A percentile compares a stretch with the other conserved stretches of the same genome.
These are phyloP conservation scores for Galerucella pusilla DNA, from an alignment of 2,888 invertebrate species.

Conservation along the genomic window DNA sequence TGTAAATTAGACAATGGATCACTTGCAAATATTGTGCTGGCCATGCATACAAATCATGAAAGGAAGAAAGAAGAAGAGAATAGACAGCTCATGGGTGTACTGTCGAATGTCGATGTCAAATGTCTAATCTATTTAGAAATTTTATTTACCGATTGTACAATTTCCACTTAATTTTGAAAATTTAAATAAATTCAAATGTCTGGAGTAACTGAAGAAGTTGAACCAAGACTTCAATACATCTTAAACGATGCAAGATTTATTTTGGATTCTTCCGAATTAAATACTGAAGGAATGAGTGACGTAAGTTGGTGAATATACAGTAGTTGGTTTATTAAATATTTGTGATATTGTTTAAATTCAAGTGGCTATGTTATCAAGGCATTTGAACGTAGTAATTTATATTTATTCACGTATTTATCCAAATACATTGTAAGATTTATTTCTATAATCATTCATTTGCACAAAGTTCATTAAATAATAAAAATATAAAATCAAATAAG, in stretches of 20 bases:
- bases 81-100: no score
- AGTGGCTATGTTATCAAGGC: no score
- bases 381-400: no score
- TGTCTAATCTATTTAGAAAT: slow-evolving; percentile 45
- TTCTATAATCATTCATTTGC: no score
- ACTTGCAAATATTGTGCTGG: no score
- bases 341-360: not conserved
- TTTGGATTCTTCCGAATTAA: slow-evolving; percentile 37
- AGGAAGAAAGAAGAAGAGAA: no score
- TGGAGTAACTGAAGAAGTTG: slow-evolving; percentile 30
- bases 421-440: no score
- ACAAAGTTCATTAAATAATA: no score
- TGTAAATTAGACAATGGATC: no score
- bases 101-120: slow-evolving; percentile 24
- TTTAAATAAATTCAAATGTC: slow-evolving; percentile 37
- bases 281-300: slow-evolving; percentile 41
- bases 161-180: slow-evolving; percentile 40
- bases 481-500: no score
- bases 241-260: slow-evolving; percentile 43
- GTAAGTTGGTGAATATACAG: slow-evolving; percentile 33
- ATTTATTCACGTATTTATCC: no score
- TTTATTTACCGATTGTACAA: slow-evolving; percentile 54
- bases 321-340: slow-evolving; percentile 1
- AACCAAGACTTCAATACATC: slow-evolving; percentile 43
- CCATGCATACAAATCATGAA: no score